Conservation (phyloP, 1,140 invertebrate species). For the Plectrocnemia conspersa region DNA sequence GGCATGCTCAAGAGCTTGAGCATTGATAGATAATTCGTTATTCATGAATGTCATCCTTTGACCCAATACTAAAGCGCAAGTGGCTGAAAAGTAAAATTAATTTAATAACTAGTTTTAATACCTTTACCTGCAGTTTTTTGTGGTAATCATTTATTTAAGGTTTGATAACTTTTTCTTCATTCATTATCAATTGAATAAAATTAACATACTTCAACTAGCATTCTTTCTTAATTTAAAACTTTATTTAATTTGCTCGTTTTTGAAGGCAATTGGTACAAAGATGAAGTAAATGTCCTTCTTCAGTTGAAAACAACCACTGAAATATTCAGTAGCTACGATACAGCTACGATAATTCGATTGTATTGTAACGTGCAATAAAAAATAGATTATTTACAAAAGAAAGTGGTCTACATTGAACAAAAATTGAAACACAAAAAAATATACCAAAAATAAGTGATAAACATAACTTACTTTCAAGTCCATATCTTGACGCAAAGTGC, state of each 20-base stretch:
- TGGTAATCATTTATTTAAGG: no score
- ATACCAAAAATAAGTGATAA: neutral
- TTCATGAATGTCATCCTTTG: constrained; percentile 74
- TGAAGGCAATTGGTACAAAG: no score
- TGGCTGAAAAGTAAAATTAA: constrained; percentile 47
- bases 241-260: no score
- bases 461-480: constrained; percentile 67
- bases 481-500: constrained; percentile 68
- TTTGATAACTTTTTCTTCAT: no score
- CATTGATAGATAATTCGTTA: constrained; percentile 52
- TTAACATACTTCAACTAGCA: no score
- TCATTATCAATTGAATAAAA: no score
- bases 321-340: no score
- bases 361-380: neutral
- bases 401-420: neutral
- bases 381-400: neutral
- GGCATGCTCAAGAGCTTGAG: constrained; percentile 58
- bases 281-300: no score
- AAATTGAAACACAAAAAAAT: neutral
- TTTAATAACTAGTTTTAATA: neutral
- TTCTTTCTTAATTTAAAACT: no score
- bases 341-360: no score
- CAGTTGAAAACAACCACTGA: no score
- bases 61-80: constrained; percentile 72
- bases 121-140: no score